phyloP scores from a whole-genome alignment of 1,140 invertebrate genomes.

The Dendrolimus kikuchii region DNA sequence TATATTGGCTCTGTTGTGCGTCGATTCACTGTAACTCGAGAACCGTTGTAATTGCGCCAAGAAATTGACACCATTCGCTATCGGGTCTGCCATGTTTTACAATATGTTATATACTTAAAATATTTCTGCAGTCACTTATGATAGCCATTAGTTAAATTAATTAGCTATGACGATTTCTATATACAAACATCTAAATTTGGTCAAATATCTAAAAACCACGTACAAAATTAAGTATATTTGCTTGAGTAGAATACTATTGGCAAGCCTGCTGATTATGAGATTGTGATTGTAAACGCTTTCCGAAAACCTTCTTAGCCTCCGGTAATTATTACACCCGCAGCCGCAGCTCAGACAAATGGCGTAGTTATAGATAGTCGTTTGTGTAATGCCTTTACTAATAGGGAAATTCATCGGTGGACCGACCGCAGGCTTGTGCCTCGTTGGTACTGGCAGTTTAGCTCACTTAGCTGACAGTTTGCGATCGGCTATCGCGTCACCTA shows the following conservation, averaged over 20 bases:
- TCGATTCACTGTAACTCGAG: slow-evolving; percentile 26
- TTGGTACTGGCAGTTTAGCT: neutral
- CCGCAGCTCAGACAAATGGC: slow-evolving; percentile 31
- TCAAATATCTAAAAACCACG: no score
- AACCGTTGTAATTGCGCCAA: slow-evolving; percentile 18
- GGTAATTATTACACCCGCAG: slow-evolving; percentile 20
- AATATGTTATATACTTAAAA: no score
- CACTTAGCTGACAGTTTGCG: slow-evolving; percentile 35
- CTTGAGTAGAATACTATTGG: no score
- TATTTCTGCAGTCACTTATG: no score
- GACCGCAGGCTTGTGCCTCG: slow-evolving; percentile 17
- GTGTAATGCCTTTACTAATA: slow-evolving; percentile 43
- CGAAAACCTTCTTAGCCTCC: no score
- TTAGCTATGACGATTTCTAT: no score
- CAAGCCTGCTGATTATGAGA: no score
- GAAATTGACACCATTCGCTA: slow-evolving; percentile 18
- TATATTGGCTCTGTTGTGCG: slow-evolving; percentile 2
- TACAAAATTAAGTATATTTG: no score
- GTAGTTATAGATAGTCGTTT: slow-evolving; percentile 25
- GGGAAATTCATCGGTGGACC: slow-evolving; percentile 37
- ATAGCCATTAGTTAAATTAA: no score
- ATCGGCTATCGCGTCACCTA: slow-evolving; percentile 30
- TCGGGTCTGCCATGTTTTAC: no score
- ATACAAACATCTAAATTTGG: no score
- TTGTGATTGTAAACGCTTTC: no score